Conservation (phyloP, 2,888 invertebrate species). For the Sisyra nigra region DNA sequence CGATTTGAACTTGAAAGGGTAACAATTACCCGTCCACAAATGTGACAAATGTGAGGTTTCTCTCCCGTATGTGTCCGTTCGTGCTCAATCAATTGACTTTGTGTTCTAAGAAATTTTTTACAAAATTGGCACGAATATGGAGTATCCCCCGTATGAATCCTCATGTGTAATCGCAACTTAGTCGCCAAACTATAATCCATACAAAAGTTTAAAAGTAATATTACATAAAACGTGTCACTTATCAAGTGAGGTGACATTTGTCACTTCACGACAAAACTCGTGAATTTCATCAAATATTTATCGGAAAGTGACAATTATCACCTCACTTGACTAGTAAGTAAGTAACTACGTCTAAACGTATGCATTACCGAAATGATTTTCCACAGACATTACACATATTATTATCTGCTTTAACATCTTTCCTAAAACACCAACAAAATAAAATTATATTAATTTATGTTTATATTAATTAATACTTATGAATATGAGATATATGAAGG, state of each 20-base stretch:
- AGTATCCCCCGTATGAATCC: slow-evolving; percentile 20
- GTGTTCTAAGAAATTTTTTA: slow-evolving; percentile 18
- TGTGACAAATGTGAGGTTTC: slow-evolving; percentile 19
- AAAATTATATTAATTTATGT: too few relatives aligned
- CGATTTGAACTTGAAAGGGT: too few relatives aligned
- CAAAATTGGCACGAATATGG: slow-evolving; percentile 20
- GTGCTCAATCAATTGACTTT: slow-evolving; percentile 18
- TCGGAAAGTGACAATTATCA: too few relatives aligned
- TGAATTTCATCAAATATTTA: too few relatives aligned
- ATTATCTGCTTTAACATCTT: slow-evolving; percentile 7
- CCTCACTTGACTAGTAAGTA: too few relatives aligned
- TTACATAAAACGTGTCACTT: too few relatives aligned
- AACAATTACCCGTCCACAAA: slow-evolving; percentile 22
- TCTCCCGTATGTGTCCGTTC: slow-evolving; percentile 21
- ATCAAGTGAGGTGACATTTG: too few relatives aligned
- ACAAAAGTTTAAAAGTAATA: too few relatives aligned
- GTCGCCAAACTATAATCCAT: slow-evolving; percentile 16
- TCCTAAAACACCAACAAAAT: too few relatives aligned
- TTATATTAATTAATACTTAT: too few relatives aligned
- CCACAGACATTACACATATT: slow-evolving; percentile 20
- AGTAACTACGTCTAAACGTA: too few relatives aligned
- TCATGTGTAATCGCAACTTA: slow-evolving; percentile 18
- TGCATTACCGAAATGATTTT: slow-evolving; percentile 20
- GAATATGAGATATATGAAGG: slow-evolving; percentile 20
- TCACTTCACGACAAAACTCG: too few relatives aligned